Evolutionary conservation across 2,888 invertebrate genomes (phyloP), one percentile per base, ranked within the genome.

Genomic region (Pachycephus smyrnensis): DNA sequence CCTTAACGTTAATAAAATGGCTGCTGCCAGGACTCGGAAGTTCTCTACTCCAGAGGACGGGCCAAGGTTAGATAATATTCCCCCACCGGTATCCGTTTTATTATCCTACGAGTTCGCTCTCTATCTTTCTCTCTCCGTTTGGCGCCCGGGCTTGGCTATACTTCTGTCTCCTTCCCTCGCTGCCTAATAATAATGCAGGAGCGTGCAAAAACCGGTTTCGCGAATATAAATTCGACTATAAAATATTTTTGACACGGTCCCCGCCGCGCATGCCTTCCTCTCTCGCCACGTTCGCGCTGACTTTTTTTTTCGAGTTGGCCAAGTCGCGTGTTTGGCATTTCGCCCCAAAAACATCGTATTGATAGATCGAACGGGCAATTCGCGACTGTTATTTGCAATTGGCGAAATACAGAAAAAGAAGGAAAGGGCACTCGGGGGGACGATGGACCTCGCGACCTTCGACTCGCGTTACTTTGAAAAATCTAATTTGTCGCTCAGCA

Each of bases 161-260:
- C 35, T 69, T 73, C 55, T 73, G 33, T 55, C 40, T 68, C 40
- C 77, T 75, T 55, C 73, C 69, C 55, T 2, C 36, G 31, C 4
- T 31, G 55, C 31, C 11, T 73, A 69, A 76, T 79, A 73, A 73
- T 75, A 76, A 68, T 12, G 35, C 11, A 69, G 35, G 76, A 15
- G 15, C 75, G 35, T 73, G 68, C 76, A 80, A 73, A 74, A 82
- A 85, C 83, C 83, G 83, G 84, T 84, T 82, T 77, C 55, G 68
- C 77, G 81, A 77, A 80, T 82, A 81, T 83, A 81, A 81, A 84
- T 86, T 85, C 80, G 82, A 80, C 80, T 80, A 81, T 84, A 82
- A 83, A 86, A 84, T 82, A 86, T 83, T 82, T 83, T 84, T 82
- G 81, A 80, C 80, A 35, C 74, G 76, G 73, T 37, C 68, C 73